Base-by-base conservation (phyloP, 2,797 vertebrate species). In the Petrocephalus sullivani region DNA sequence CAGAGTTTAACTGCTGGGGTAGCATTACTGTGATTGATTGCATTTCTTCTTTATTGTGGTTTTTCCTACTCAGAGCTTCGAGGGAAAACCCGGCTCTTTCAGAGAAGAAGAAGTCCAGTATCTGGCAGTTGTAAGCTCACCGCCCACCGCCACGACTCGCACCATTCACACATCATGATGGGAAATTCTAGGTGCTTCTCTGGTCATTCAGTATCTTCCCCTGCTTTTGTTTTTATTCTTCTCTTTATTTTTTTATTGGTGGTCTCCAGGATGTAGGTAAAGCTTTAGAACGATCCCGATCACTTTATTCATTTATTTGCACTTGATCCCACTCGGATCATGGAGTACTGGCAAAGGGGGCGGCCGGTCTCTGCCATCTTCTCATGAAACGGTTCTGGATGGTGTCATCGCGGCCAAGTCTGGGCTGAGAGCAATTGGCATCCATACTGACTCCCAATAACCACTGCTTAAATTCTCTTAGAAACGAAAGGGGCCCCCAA, bases 51-150 rank as follows among this genome's bases (percentile, higher is more conserved):
- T 49, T 54, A 41, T 51, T 83, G 8, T 89, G 56, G 81, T 91
- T 9, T 54, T 92, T 90, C 91, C 58, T 91, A 75, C 90, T 2
- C 92, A 99, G 98, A 90, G 98, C 98, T 23, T 99, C 98, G 9
- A 96, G 97, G 93, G 98, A 99, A 94, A 99, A 97, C 91, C 97
- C 98, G 90, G 91, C 95, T 90, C 96, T 98, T 93, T 96, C 97
- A 57, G 98, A 99, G 93, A 99, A 99, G 95, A 99, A 99, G 95
- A 97, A 97, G 90, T 99, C 98, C 90, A 99, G 97, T 93, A 97
- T 99, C 92, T 99, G 98, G 98, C 98, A 99, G 90, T 99, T 99
- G 98, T 99, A 96, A 98, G 98, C 95, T 81, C 60, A 10, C 67
- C 10, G 21, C 58, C 60, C 51, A 4, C 19, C 14, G 41, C 37